Base-by-base conservation (phyloP, 2,113 vertebrate genomes). In the Limnothrissa miodon region DNA sequence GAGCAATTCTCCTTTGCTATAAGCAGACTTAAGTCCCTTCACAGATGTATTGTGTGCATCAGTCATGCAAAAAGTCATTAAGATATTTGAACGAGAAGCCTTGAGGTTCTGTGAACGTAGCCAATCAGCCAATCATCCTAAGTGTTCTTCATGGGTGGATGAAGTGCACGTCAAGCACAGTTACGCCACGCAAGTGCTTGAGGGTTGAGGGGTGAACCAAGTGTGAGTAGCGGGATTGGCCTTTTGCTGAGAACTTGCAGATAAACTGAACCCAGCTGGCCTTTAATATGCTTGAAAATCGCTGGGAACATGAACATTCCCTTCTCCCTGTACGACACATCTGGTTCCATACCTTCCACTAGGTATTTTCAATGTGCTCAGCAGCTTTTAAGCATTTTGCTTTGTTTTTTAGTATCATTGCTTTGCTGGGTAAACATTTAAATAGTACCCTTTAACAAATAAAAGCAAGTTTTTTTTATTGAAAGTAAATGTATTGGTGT, bases 381-480 rank as follows among this genome's bases (percentile, higher is more conserved):
- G 9, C 66, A 36, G 29, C 33, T 36, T 74, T 36, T 33, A 33
- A 74, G 11, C 4, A 33, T 74, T 74, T 36, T 29, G 33, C 29
- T 13, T 74, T 4, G 15, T 74, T 74, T 13, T 78, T 70, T 80
- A 95, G 39, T 81, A 93, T 86, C 87, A 92, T 89, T 92, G 80
- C 29, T 79, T 86, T 86, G 81, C 92, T 87, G 88, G 56, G n/a
- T 11, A 1, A 62, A 29, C n/a, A 62, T 62, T 62, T 62, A 29
- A 29, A 62, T n/a, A 29, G n/a, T 29, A 9, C 25, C 25, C 59
- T 62, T 25, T 62, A 74, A 74, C 10, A 36, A 36, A 10, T 25
- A 7, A 36, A 74, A 74, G 29, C 15, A 33, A 74, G 17, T 13
- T 11, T 74, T 74, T 74, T 56, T 56, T 48, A 23, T 15, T 4